A percentile compares a stretch with the other conserved stretches of the same genome.
Evolutionary conservation across 2,888 invertebrate genomes (phyloP).

Genomic region (Isoperla grammatica): DNA sequence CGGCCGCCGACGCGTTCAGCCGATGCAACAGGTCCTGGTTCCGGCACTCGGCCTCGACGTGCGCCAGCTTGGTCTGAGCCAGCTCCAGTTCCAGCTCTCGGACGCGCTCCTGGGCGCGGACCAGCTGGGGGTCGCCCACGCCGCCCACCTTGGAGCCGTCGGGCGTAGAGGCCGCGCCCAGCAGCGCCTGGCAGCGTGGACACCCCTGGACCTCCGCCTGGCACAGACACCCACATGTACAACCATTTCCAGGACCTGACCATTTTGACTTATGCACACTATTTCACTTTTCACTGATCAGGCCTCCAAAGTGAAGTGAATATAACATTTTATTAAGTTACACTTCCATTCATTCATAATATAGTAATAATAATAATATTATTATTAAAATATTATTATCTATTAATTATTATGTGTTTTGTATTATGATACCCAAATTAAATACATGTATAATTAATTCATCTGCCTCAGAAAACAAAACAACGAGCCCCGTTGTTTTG

Average conservation of each 20-base stretch:
- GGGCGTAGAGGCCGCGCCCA: not conserved
- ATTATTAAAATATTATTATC: too few species aligned
- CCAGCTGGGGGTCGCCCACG: constrained; percentile 30
- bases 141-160: not conserved
- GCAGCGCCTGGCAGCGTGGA: constrained; percentile 1
- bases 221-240: not conserved
- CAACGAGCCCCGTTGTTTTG: too few species aligned
- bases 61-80: constrained; percentile 93
- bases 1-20: constrained; percentile 72
- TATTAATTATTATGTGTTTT: too few species aligned
- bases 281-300: too few species aligned
- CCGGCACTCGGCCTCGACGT: constrained; percentile 94
- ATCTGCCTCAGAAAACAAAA: too few species aligned
- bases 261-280: too few species aligned
- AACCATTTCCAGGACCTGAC: not conserved
- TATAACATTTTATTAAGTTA: too few species aligned
- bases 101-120: constrained; percentile 60
- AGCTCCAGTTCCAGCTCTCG: constrained; percentile 90
- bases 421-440: too few species aligned
- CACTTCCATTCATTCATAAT: too few species aligned
- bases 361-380: too few species aligned
- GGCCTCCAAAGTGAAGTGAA: too few species aligned
- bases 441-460: too few species aligned
- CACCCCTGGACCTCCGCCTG: constrained; percentile 8
- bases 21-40: constrained; percentile 94